Base-by-base conservation (phyloP, 2,888 invertebrate species). In the Notodonta dromedarius region DNA sequence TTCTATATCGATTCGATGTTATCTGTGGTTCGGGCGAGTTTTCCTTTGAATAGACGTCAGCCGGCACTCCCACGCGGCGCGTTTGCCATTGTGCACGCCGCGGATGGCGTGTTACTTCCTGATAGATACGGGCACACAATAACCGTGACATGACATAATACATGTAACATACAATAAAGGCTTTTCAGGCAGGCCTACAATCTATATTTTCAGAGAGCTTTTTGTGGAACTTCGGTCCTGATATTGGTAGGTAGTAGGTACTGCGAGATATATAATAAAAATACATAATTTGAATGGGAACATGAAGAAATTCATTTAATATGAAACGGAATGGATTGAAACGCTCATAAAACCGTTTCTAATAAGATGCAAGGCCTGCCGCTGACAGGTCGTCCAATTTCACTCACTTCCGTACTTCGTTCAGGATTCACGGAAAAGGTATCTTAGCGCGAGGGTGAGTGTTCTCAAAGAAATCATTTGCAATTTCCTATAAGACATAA, bases 41-140 rank as follows among this genome's bases (percentile, higher is more conserved):
- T 66, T 61, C 63, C 63, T 59, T 67, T 64, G 63, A 69, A 67
- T 63, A 66, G 64, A 60, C 51, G 57, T 63, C 56, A 62, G 16
- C 52, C 57, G 64, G 55, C 57, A 54, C 66, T 58, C 60, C 60
- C 58, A 51, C 68, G 56, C 60, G 35, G 24, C 24, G 35, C 14
- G 13, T 7, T 57, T n/a, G 58, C 55, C 48, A 62, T 67, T 68
- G 73, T 68, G 62, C 51, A 42, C 65, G 60, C 51, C 60, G 72
- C 56, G 65, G 70, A 66, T 66, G 76, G 66, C 62, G 58, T 57
- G 69, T 66, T 53, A 62, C 74, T 73, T 76, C 74, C 76, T 66
- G 74, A 67, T 64, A 76, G 74, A 74, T 74, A 74, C 58, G 66
- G 56, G 50, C 51, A 11, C 14, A 76, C 65, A 76, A 73, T 67